These are phyloP conservation scores for Sinocyclocheilus rhinocerous DNA, from an alignment of 2,113 vertebrate genomes.

Conservation along the genomic window DNA sequence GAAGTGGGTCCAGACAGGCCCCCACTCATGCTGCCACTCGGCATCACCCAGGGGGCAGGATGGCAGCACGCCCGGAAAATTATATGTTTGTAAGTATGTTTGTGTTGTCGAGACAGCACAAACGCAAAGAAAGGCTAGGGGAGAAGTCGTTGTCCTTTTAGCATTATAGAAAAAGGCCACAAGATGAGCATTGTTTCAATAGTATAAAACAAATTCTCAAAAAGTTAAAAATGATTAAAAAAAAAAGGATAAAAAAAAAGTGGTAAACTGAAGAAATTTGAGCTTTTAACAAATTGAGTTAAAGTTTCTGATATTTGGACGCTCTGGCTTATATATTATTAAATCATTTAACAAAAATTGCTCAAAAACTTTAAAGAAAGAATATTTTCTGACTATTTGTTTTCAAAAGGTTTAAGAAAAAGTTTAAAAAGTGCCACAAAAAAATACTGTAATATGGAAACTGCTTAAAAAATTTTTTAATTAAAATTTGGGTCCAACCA, in stretches of 20 bases:
- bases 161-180: constrained; percentile 29
- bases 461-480: no score
- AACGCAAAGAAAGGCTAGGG: constrained; percentile 12
- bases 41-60: constrained; percentile 68
- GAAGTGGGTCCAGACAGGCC: constrained; percentile 73
- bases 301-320: not conserved
- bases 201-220: not conserved
- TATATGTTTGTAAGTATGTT: not conserved
- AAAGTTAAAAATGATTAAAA: not conserved
- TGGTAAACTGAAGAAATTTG: not conserved
- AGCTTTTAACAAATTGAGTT: not conserved
- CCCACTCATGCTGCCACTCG: constrained; percentile 73
- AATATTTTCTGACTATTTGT: not conserved
- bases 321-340: not conserved
- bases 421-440: not conserved
- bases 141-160: constrained; percentile 19
- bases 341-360: not conserved
- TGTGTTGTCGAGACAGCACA: constrained; percentile 7
- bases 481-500: no score
- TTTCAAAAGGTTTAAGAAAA: not conserved
- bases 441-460: not conserved
- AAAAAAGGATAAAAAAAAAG: not conserved
- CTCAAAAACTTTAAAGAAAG: not conserved
- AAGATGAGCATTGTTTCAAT: constrained; percentile 34
- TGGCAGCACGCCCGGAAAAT: constrained; percentile 26